Base-by-base conservation (phyloP, 2,797 vertebrate species). In the Pachyuromys duprasi region DNA sequence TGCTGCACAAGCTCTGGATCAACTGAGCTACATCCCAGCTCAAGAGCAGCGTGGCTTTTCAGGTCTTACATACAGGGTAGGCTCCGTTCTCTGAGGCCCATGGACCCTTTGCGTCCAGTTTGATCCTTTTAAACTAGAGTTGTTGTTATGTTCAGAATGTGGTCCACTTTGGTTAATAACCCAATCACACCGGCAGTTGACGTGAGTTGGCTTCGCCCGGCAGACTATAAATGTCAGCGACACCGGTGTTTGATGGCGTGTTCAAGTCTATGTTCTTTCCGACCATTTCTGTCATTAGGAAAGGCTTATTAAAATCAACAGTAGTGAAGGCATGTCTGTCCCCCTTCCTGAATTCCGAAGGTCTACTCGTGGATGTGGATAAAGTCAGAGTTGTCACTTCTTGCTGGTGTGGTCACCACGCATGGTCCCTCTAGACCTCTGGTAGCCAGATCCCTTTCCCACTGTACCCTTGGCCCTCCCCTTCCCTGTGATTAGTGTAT, bases 361-460 rank as follows among this genome's bases (percentile, higher is more conserved):
- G 49, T 60, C 14, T 49, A 0, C 33, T 13, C 18, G 17, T 55
- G 20, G 17, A 20, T 5, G 5, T 0, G 8, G 31, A 53, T 26
- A 78, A n/a, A 89, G 8, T 33, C 28, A 55, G 55, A 26, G 28
- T 28, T 83, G 36, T 39, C 39, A n/a, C 13, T 67, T 82, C 49
- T 67, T 75, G 4, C 17, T 18, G 26, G 69, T 22, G 39, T n/a
- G 55, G 17, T 70, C 72, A 36, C 22, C 28, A 60, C 1, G 9
- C 28, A 36, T 24, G 0, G 28, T 45, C n/a, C n/a, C 65, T 78
- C 28, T 36, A 9, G 39, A 2, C 28, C 28, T 57, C 1, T 7
- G 5, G 42, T 57, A 4, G 8, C 3, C 0, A 0, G 18, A 22
- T 55, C 22, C 62, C 42, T 55, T n/a, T 26, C 70, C 79, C 49